A percentile compares a stretch with the other conserved stretches of the same genome.
These are phyloP conservation scores for Emesis furor DNA, from an alignment of 2,888 invertebrate genomes.

Conservation along the genomic window DNA sequence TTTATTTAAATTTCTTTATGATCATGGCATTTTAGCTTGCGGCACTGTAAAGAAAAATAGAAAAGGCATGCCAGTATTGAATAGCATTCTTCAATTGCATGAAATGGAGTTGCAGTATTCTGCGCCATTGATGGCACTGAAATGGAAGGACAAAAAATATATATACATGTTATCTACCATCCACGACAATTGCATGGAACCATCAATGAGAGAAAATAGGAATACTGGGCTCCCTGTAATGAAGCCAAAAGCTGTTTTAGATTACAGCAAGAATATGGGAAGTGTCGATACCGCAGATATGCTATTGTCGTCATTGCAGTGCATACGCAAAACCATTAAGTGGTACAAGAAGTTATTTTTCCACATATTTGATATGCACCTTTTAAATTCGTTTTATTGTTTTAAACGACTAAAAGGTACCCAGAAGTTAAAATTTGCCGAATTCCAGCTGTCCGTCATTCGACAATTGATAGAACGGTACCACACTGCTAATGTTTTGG, in stretches of 20 bases:
- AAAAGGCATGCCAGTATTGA: too few relatives aligned
- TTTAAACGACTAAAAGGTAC: neutral
- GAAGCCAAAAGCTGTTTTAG: slow-evolving; percentile 12
- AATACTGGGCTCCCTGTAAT: neutral
- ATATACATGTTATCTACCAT: too few relatives aligned
- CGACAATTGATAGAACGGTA: neutral
- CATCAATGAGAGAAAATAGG: neutral
- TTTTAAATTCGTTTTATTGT: neutral
- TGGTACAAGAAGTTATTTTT: neutral
- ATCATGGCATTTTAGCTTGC: too few relatives aligned
- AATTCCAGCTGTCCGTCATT: neutral
- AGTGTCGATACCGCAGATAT: neutral
- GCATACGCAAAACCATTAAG: neutral
- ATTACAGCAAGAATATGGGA: neutral
- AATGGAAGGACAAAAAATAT: too few relatives aligned
- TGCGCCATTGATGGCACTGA: too few relatives aligned
- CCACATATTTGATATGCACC: neutral
- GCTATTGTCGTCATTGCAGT: neutral
- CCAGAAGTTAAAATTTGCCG: neutral
- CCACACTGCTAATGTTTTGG: neutral
- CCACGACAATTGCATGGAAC: too few relatives aligned
- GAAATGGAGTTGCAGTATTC: too few relatives aligned
- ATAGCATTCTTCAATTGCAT: too few relatives aligned
- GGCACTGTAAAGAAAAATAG: too few relatives aligned
- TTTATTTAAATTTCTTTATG: too few relatives aligned